These are phyloP conservation scores for Temnothorax unifasciatus DNA, from an alignment of 2,888 invertebrate species.

Conservation along the genomic window DNA sequence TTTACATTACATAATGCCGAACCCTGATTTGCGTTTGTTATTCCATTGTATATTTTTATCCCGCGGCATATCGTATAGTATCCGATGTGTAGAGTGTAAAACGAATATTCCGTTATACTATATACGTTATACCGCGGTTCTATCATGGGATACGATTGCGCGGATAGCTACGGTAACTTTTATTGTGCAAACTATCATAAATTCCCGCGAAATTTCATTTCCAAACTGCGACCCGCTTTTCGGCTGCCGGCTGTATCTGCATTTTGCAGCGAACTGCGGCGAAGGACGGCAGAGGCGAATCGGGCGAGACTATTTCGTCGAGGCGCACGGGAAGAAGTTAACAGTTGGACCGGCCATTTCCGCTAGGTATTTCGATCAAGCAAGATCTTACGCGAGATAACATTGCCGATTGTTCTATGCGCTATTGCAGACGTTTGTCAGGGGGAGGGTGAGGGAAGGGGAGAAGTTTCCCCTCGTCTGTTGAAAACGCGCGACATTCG, in stretches of 20 bases:
- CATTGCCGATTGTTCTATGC: conserved; percentile 69
- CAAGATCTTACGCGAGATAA: conserved; percentile 68
- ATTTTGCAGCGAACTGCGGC: conserved; percentile 55
- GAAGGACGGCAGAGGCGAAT: conserved; percentile 42
- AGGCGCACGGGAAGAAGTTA: conserved; percentile 63
- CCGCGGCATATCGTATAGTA: not conserved
- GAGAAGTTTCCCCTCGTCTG: conserved; percentile 42
- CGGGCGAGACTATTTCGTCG: conserved; percentile 53
- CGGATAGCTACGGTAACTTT: conserved; percentile 57
- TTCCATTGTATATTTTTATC: conserved; percentile 29
- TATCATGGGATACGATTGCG: conserved; percentile 49
- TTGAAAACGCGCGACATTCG: conserved; percentile 55
- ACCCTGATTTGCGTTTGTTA: not conserved
- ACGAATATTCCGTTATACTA: conserved; percentile 46
- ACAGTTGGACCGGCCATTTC: conserved; percentile 63
- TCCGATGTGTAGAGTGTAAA: conserved; percentile 3
- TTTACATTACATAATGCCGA: conserved; percentile 20
- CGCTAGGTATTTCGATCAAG: conserved; percentile 62
- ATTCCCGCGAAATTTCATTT: conserved; percentile 57
- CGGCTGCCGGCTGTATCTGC: conserved; percentile 58
- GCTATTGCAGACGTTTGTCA: conserved; percentile 44
- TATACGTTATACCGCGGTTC: conserved; percentile 20
- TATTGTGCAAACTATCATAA: conserved; percentile 63
- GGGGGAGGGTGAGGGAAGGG: not conserved
- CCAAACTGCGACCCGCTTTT: conserved; percentile 41